A percentile compares a stretch with the other conserved stretches of the same genome.
Evolutionary conservation across 2,797 vertebrate genomes (phyloP).

Genomic region (Fundulus diaphanus): DNA sequence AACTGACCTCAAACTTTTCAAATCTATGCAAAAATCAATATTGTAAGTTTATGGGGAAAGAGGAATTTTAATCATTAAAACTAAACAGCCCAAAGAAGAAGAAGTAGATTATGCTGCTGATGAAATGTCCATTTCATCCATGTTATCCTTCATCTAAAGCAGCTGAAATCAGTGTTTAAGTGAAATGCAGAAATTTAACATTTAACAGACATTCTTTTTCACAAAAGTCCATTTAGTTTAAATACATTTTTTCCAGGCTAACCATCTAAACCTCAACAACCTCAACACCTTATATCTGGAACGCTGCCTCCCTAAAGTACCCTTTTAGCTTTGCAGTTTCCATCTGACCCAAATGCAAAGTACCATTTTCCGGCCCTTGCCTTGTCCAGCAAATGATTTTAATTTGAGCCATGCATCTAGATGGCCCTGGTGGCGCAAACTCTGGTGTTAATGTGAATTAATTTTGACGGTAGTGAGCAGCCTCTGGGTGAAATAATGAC

Average conservation of each 20-base stretch:
- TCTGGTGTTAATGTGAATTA: slow-evolving; percentile 65
- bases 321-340: slow-evolving; percentile 1
- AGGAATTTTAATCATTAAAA: background rate
- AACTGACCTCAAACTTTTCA: background rate
- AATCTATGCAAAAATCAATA: background rate
- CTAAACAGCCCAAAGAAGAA: background rate
- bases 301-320: background rate
- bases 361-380: background rate
- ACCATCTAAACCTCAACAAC: slow-evolving; percentile 3
- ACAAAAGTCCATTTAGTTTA: background rate
- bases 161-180: background rate
- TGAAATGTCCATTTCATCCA: background rate
- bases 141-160: background rate
- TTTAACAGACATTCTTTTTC: too few species aligned
- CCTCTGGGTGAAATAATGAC: slow-evolving; percentile 75
- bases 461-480: slow-evolving; percentile 67
- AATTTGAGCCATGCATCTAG: slow-evolving; percentile 49
- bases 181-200: background rate
- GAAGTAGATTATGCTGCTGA: background rate
- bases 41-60: background rate
- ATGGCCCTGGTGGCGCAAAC: slow-evolving; percentile 36
- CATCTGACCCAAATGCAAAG: slow-evolving; percentile 13
- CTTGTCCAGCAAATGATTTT: slow-evolving; percentile 42
- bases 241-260: background rate
- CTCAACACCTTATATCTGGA: background rate